Base-by-base conservation (phyloP, 2,888 invertebrate species). In the Melanophora roralis region DNA sequence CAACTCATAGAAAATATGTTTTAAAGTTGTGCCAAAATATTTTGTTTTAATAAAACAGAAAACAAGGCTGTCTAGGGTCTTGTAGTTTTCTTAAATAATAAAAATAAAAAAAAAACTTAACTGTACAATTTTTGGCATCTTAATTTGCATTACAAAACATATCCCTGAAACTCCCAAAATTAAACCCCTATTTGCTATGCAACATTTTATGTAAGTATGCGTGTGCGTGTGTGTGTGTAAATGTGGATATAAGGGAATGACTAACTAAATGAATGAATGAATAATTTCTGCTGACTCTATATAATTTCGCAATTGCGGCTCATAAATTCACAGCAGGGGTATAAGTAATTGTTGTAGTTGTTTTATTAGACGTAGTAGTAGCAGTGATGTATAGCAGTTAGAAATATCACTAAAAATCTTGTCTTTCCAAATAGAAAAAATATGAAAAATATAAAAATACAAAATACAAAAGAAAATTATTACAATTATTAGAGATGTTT, bases 251-350 rank as follows among this genome's bases (percentile, higher is more conserved):
- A 45, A 53, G n/a, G 53, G 60, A 55, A 76, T 76, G 64, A 72
- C 43, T 72, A 53, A 72, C 11, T 55, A 55, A 57, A 65, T 76
- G 62, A 57, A 65, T 76, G 76, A 80, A 76, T 76, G 76, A 72
- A 62, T 73, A 71, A 81, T 74, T 79, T 87, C 76, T 84, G 89
- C 87, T 88, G 87, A 88, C 86, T 86, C 85, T 82, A 83, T 84
- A 84, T 85, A 88, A 87, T 84, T 82, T 84, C 80, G 83, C 88
- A 87, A 87, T 87, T 87, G 89, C 86, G 88, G 86, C 88, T 87
- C 89, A 88, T 88, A 88, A 88, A 88, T 84, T 86, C 88, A 83
- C 88, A 87, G 89, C 87, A 85, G 88, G 87, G 72, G 72, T 4
- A 36, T n/a, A n/a, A n/a, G n/a, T n/a, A n/a, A n/a, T n/a, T n/a